Base-by-base conservation (phyloP, 2,113 vertebrate species). In the Cisticola juncidis region DNA sequence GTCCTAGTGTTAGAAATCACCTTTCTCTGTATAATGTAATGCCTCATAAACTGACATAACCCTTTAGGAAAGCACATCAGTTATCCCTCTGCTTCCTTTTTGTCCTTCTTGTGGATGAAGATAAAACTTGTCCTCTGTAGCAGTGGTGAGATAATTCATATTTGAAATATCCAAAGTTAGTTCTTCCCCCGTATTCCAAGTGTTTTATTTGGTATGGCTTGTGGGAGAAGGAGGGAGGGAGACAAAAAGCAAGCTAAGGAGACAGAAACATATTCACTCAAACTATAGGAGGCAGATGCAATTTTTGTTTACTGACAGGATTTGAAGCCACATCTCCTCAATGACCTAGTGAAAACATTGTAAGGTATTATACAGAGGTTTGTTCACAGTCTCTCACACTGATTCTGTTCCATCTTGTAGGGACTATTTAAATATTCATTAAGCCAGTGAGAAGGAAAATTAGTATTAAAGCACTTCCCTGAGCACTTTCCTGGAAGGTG, bases 391-490 rank as follows among this genome's bases (percentile, higher is more conserved):
- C 50, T 93, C 50, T 92, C 68, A 57, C 60, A 90, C 68, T 77
- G 82, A 83, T 73, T 76, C 76, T 58, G 19, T 70, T 86, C 72
- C 44, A 54, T 82, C 86, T 88, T 86, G 26, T 78, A 88, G 23
- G 42, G 86, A 90, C 56, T 88, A 38, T 44, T 97, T 81, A 95
- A 95, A 93, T 92, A 95, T 93, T 95, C 82, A 90, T 83, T 70
- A 88, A 94, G 38, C 42, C 50, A 90, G 35, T 82, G 71, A 92
- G 68, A 88, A 90, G 56, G 60, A 93, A 93, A 97, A 94, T 95
- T 50, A 36, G 23, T 94, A 83, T 73, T 94, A 93, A 86, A 83
- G 47, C 80, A 81, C 45, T 93, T 91, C 78, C 74, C 66, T 71
- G 70, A 85, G 35, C 61, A 68, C 38, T 91, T 94, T 90, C 82